phyloP scores from a whole-genome alignment of 53 echinoderm and acorn worm genomes.

The Henricia sp. region DNA sequence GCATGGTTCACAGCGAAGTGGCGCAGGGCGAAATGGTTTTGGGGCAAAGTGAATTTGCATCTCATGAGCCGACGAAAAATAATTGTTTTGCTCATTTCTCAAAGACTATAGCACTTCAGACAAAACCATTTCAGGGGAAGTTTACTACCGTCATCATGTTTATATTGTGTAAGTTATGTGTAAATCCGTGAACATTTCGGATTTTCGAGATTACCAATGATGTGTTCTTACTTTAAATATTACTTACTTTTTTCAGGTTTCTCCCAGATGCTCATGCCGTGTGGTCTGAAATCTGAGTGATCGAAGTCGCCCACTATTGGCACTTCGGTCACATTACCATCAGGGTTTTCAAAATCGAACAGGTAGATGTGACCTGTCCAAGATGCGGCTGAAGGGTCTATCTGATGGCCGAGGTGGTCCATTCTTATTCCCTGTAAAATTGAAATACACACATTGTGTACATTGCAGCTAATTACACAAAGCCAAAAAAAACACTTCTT shows the following conservation, averaged over 20 bases:
- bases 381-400: conserved; percentile 24
- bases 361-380: conserved; percentile 67
- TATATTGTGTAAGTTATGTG: no score
- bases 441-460: background rate
- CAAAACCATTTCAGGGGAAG: no score
- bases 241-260: conserved; percentile 66
- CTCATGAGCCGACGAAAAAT: no score
- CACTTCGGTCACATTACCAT: conserved; percentile 45
- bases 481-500: background rate
- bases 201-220: no score
- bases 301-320: conserved; percentile 63
- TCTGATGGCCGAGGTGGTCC: background rate
- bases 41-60: no score
- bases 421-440: conserved; percentile 11
- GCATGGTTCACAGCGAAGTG: no score
- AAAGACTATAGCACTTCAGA: no score
- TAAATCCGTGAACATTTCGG: no score
- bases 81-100: no score
- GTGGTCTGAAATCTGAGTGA: conserved; percentile 58
- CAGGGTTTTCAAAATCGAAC: conserved; percentile 70
- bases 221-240: no score
- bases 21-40: no score
- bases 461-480: background rate
- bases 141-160: no score
- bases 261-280: conserved; percentile 70